Conservation (phyloP, 2,888 invertebrate species). For the Tiphia femorata region DNA sequence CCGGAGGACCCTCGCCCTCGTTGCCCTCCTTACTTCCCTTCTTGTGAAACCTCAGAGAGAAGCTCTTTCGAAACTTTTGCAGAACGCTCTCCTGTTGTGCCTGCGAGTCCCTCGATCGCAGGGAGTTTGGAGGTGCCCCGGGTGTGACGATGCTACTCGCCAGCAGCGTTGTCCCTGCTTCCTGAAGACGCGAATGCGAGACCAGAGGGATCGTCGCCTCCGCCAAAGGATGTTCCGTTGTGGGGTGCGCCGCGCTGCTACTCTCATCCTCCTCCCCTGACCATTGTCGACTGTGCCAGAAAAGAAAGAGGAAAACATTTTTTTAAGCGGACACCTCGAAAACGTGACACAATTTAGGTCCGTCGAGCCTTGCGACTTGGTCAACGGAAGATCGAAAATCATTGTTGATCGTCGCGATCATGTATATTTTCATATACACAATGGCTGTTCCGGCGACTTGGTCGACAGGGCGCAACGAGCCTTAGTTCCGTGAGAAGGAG, state of each 20-base stretch:
- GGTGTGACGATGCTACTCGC: conserved; percentile 28
- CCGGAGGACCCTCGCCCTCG: conserved; percentile 66
- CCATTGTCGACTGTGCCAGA: conserved; percentile 53
- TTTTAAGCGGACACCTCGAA: too few species aligned
- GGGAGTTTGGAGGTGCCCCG: conserved; percentile 41
- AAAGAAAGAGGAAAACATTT: too few species aligned
- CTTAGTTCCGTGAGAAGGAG: too few species aligned
- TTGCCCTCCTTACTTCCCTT: conserved; percentile 71
- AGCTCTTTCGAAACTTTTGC: conserved; percentile 80
- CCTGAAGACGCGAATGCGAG: conserved; percentile 54
- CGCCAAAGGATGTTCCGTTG: conserved; percentile 59
- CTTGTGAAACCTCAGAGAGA: conserved; percentile 75
- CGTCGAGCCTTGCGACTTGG: too few species aligned
- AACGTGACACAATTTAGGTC: too few species aligned
- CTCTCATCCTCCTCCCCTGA: conserved; percentile 58
- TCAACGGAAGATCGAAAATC: too few species aligned
- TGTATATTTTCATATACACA: too few species aligned
- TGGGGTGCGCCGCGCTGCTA: conserved; percentile 44
- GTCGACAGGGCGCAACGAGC: too few species aligned
- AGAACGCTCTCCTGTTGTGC: conserved; percentile 73
- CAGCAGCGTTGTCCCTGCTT: conserved; percentile 34
- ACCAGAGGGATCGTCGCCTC: conserved; percentile 58
- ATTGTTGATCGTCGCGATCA: too few species aligned
- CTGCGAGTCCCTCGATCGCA: conserved; percentile 41
- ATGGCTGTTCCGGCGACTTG: too few species aligned